Evolutionary conservation across 2,113 vertebrate genomes (phyloP).

Genomic region (Entomyzon cyanotis): DNA sequence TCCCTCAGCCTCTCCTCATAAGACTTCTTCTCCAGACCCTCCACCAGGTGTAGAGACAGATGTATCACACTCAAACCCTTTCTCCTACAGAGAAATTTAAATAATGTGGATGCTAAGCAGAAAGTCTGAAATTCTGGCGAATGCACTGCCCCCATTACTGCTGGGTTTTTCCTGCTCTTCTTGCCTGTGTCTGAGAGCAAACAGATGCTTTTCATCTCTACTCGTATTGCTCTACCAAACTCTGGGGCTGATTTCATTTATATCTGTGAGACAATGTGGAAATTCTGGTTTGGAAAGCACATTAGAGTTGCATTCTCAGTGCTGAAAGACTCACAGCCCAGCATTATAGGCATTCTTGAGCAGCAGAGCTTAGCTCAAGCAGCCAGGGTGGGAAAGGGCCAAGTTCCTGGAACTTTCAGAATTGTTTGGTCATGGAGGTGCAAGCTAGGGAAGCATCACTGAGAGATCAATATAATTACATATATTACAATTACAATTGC

Average conservation of each 20-base stretch:
- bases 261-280: rapidly evolving
- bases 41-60: not conserved
- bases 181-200: not conserved
- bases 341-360: not conserved
- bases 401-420: not conserved
- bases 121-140: not conserved
- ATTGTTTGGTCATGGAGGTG: rapidly evolving
- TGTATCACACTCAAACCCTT: not conserved
- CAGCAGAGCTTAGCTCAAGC: not conserved
- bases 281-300: not conserved
- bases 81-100: not conserved
- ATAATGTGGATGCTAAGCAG: not conserved
- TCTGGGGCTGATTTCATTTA: rapidly evolving
- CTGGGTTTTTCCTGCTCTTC: not conserved
- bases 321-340: not conserved
- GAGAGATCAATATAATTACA: not conserved
- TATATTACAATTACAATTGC: not conserved
- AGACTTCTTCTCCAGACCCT: not conserved
- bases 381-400: not conserved
- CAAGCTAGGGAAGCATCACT: not conserved
- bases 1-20: not conserved
- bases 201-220: not conserved
- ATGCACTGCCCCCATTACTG: not conserved
- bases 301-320: not conserved
- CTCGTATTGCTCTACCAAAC: not conserved